Conservation (phyloP, 2,797 vertebrate species). For the Neosilurus hyrtlii region DNA sequence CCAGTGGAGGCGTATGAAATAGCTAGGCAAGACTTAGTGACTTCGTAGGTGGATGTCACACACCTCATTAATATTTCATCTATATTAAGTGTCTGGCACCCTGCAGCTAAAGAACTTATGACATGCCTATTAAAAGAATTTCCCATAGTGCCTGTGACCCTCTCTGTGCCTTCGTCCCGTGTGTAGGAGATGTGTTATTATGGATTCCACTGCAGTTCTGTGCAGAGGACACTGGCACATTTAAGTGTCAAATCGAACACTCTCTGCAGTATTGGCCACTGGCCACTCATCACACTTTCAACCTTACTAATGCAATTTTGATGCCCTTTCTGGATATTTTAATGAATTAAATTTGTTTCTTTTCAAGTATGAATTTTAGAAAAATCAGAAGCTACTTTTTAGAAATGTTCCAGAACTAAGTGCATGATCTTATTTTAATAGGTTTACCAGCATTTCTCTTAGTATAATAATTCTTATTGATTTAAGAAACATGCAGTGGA, state of each 20-base stretch:
- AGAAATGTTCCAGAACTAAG: background rate
- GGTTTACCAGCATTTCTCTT: background rate
- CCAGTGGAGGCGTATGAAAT: conserved; percentile 8
- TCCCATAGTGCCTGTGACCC: conserved; percentile 27
- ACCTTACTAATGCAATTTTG: background rate
- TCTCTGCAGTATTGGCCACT: background rate
- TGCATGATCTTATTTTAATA: background rate
- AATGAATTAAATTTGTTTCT: background rate
- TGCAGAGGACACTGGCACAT: conserved; percentile 8
- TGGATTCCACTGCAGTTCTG: background rate
- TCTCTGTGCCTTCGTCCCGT: conserved; percentile 11
- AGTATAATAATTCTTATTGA: background rate
- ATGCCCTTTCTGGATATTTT: background rate
- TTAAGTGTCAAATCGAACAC: background rate
- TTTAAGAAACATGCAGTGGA: background rate
- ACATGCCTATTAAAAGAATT: conserved; percentile 38
- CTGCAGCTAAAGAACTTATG: conserved; percentile 40
- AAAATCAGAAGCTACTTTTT: background rate
- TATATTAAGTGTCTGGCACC: conserved; percentile 42
- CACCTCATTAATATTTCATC: conserved; percentile 46
- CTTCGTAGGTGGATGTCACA: conserved; percentile 35
- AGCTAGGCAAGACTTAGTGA: conserved; percentile 17
- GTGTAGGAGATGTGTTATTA: conserved; percentile 19
- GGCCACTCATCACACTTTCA: background rate
- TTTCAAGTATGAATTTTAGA: background rate